phyloP scores from a whole-genome alignment of 1,140 invertebrate genomes.

The Nephotettix cincticeps region DNA sequence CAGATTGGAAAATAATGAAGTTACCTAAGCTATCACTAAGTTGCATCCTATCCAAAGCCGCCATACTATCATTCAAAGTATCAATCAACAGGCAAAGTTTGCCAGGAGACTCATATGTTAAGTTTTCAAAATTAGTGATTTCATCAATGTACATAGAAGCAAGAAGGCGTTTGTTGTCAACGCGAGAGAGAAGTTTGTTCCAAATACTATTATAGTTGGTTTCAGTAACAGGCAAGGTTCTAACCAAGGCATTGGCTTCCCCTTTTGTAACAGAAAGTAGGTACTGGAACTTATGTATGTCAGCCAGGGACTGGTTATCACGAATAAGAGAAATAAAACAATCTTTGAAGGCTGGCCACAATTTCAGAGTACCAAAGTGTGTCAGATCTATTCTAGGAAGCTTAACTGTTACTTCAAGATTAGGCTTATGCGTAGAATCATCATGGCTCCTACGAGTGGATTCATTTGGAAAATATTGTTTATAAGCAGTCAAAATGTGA shows the following conservation, averaged over 20 bases:
- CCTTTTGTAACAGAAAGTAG: no score
- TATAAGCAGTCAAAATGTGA: neutral
- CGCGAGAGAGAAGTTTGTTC: neutral
- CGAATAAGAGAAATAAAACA: neutral
- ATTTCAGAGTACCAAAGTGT: neutral
- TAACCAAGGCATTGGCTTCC: no score
- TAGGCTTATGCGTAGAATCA: neutral
- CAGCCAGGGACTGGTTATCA: neutral
- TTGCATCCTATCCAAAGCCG: neutral
- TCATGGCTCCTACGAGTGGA: neutral
- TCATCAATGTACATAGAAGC: neutral
- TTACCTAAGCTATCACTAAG: neutral
- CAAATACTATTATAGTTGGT: neutral
- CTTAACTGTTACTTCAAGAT: neutral
- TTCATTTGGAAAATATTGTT: neutral
- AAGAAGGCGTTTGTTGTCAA: neutral
- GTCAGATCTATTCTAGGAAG: neutral
- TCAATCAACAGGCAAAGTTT: neutral
- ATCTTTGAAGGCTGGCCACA: neutral
- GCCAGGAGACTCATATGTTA: neutral
- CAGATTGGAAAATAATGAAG: no score
- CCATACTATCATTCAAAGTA: neutral
- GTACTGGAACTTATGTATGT: neutral
- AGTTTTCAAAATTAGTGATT: neutral
- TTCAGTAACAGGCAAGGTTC: neutral